A percentile compares a stretch with the other conserved stretches of the same genome.
phyloP scores from a whole-genome alignment of 2,797 vertebrate species.

The Remorina albescens region DNA sequence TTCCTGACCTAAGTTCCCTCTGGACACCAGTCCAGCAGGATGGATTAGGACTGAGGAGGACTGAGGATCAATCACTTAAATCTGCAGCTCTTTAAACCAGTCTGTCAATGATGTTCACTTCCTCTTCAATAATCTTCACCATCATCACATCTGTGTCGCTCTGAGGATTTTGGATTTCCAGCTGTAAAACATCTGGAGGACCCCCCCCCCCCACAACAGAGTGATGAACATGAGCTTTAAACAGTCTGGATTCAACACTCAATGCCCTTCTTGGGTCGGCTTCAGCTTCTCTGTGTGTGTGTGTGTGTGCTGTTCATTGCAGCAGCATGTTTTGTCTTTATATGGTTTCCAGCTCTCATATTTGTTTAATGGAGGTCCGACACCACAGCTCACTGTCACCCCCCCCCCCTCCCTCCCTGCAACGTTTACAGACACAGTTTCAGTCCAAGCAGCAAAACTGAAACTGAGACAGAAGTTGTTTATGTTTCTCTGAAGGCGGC shows the following conservation, averaged over 20 bases:
- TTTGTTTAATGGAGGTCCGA: conserved; percentile 44
- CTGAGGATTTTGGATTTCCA: background rate
- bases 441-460: too few relatives aligned
- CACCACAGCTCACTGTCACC: conserved; percentile 11
- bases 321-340: conserved; percentile 77
- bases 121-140: too few relatives aligned
- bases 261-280: conserved; percentile 64
- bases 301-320: conserved; percentile 43
- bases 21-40: too few relatives aligned
- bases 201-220: conserved; percentile 8
- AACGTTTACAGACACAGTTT: too few relatives aligned
- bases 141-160: too few relatives aligned
- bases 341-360: conserved; percentile 66
- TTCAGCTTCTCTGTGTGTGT: conserved; percentile 4
- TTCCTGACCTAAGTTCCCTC: too few relatives aligned
- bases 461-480: too few relatives aligned
- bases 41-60: too few relatives aligned
- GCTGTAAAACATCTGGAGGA: conserved; percentile 24
- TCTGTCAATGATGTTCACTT: too few relatives aligned
- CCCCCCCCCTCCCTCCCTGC: background rate
- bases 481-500: too few relatives aligned
- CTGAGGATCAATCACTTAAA: too few relatives aligned
- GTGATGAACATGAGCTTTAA: conserved; percentile 6
- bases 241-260: conserved; percentile 11
- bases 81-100: too few relatives aligned